These are phyloP conservation scores for Vipera latastei DNA, from an alignment of 2,797 vertebrate genomes.

Conservation along the genomic window DNA sequence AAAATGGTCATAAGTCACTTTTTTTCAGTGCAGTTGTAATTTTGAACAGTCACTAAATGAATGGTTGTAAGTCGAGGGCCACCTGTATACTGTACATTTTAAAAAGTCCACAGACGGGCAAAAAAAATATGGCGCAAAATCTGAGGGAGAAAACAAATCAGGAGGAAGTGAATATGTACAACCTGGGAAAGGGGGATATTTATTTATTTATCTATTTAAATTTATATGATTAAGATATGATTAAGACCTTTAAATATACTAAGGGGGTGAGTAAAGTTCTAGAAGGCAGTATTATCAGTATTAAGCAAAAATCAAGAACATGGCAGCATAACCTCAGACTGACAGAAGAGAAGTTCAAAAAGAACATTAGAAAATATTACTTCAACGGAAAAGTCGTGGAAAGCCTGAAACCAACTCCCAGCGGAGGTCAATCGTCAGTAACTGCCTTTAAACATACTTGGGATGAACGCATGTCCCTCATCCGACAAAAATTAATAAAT, in stretches of 20 bases:
- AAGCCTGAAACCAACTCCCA: not conserved
- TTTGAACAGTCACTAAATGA: too few relatives aligned
- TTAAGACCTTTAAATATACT: not conserved
- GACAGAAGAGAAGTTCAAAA: not conserved
- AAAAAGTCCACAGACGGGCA: not conserved
- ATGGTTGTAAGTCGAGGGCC: too few relatives aligned
- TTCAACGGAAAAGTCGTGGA: not conserved
- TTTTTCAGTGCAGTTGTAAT: too few relatives aligned
- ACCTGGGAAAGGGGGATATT: too few relatives aligned
- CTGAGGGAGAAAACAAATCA: not conserved
- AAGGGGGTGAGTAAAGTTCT: not conserved
- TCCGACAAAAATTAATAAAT: not conserved
- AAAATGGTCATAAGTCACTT: too few relatives aligned
- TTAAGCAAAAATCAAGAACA: not conserved
- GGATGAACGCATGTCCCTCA: not conserved
- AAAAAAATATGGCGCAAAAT: not conserved
- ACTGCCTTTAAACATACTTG: not conserved
- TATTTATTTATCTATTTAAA: too few relatives aligned
- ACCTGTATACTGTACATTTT: not conserved
- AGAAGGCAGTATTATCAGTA: not conserved
- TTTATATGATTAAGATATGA: not conserved
- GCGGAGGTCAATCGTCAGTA: not conserved
- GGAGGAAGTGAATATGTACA: not conserved
- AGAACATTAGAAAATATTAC: not conserved
- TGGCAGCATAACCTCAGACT: not conserved